Base-by-base conservation (phyloP, 2,888 invertebrate species). In the Caenorhabditis macrosperma region DNA sequence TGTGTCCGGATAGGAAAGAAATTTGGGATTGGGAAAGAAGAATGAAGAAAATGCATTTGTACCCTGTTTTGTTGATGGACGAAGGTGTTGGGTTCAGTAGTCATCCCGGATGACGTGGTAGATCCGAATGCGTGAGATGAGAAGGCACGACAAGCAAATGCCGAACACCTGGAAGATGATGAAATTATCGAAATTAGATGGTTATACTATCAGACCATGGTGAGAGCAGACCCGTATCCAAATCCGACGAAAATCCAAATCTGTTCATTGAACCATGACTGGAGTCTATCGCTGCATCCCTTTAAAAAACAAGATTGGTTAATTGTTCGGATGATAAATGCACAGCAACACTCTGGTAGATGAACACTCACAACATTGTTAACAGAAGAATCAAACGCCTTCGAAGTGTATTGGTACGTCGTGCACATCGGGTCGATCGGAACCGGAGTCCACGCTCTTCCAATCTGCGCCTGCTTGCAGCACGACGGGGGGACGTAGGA, bases 391-490 rank as follows among this genome's bases (percentile, higher is more conserved):
- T 85, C 81, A 78, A 88, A 89, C 5, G 87, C 83, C 30, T 48
- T 59, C 0, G 80, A 68, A 33, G 72, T 30, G 76, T 89, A 90
- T n/a, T 75, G 66, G 63, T 90, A 89, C n/a, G 87, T 89, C 4
- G 76, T 87, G 75, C 90, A 90, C 83, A 88, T 84, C 24, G 89
- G 87, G 67, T 90, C 88, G 35, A 90, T 85, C 0, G 90, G 87
- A 33, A 77, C 67, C 17, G 87, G 82, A 38, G 80, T 75, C 89
- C 89, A 89, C 5, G 88, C 88, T 46, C 89, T 81, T 10, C 85
- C 89, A 17, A 78, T 46, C 60, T 84, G 82, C 0, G 88, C 83
- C 69, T 90, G 90, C 35, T 82, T 83, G 63, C 90, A 90, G 59
- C 90, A 90, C 2, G 87, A 87, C 0, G 59, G 71, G 6, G 90